Conservation (phyloP, 1,140 invertebrate species). For the Danaus plexippus region DNA sequence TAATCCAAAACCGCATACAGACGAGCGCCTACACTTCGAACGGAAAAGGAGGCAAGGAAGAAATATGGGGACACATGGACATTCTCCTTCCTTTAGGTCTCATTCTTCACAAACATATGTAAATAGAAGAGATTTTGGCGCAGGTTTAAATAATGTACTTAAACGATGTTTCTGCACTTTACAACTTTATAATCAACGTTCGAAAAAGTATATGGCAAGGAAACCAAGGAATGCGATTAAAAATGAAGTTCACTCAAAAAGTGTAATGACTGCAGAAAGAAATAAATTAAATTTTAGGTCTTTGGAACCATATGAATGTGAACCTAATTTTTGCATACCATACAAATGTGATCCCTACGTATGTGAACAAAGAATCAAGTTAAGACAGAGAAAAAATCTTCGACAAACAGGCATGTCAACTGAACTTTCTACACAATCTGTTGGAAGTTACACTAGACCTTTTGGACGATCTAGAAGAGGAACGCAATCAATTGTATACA, state of each 20-base stretch:
- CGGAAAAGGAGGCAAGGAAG: conserved; percentile 1
- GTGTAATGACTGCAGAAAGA: too few relatives aligned
- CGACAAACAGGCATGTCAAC: neutral
- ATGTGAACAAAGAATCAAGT: conserved; percentile 15
- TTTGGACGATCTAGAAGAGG: neutral
- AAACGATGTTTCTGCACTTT: conserved; percentile 18
- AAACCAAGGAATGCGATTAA: too few relatives aligned
- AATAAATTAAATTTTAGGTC: too few relatives aligned
- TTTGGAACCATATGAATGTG: conserved; percentile 27
- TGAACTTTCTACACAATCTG: neutral
- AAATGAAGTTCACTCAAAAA: too few relatives aligned
- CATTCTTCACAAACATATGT: neutral
- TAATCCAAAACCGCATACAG: too few relatives aligned
- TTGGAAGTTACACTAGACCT: neutral
- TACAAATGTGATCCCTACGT: conserved; percentile 28
- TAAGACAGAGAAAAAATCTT: too few relatives aligned
- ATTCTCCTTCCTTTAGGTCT: neutral
- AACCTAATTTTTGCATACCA: conserved; percentile 25
- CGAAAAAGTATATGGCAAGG: too few relatives aligned
- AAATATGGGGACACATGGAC: neutral
- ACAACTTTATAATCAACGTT: conserved; percentile 5
- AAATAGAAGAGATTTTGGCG: neutral
- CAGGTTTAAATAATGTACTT: conserved; percentile 8
- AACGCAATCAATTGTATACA: neutral
- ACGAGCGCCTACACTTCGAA: neutral